Base-by-base conservation (phyloP, 1,140 invertebrate genomes). In the Rhopalosiphum maidis region DNA sequence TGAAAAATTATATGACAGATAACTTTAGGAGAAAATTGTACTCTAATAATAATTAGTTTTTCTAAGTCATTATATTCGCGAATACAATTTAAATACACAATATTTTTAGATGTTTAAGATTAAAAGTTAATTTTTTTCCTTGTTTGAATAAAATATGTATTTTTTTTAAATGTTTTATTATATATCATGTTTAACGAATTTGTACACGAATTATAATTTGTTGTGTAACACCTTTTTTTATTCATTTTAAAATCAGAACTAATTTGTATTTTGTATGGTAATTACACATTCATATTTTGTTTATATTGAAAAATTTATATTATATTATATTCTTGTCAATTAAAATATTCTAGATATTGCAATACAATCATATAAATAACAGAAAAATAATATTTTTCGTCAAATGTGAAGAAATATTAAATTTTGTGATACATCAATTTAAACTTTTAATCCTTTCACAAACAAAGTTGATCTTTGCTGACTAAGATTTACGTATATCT, bases 1-100 rank as follows among this genome's bases (percentile, higher is more conserved):
- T 68, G 60, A 68, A n/a, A 68, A n/a, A 68, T 68, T 68, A n/a
- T 68, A 68, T 68, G 30, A n/a, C 60, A 68, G 60, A 68, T 68
- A 68, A 68, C 25, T 68, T 60, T 68, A 9, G 25, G 60, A n/a
- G 60, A n/a, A 68, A 68, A 68, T 68, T 68, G 15, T 68, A 30
- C 11, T 15, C 25, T 15, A n/a, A n/a, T 68, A 68, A 68, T 30
- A 68, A 68, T n/a, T 15, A 68, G 11, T n/a, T 68, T n/a, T n/a
- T 60, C 8, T 30, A n/a, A 68, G 60, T 68, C 60, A n/a, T 68
- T 68, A 68, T 60, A 60, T 68, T 68, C 30, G 0, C 4, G 60
- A 68, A 68, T 68, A n/a, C 11, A 68, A 68, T 68, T 68, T 68
- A 68, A 68, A 30, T 15, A 68, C 30, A 15, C 23, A n/a, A 4